Percentiles rank a stretch among this genome's conserved stretches.
phyloP scores from a whole-genome alignment of 1,140 invertebrate genomes.

The Dendrolimus punctatus region DNA sequence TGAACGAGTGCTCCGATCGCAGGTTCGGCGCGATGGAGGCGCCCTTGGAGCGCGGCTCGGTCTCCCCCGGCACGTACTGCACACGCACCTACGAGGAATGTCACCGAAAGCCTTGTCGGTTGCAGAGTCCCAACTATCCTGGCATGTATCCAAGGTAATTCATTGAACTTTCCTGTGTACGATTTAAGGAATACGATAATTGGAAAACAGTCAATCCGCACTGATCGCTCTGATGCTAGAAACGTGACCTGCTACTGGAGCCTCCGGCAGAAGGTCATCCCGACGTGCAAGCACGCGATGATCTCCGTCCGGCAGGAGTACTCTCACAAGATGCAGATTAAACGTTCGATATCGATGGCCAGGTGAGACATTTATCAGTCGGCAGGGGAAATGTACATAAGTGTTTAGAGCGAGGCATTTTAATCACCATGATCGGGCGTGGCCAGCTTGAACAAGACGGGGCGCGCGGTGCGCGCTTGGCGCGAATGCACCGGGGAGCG shows the following conservation, averaged over 20 bases:
- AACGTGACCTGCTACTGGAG: slow-evolving; percentile 88
- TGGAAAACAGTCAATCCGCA: too few relatives aligned
- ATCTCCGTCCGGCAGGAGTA: slow-evolving; percentile 84
- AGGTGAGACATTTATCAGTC: slow-evolving; percentile 33
- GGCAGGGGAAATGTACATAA: background rate
- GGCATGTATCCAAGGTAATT: slow-evolving; percentile 84
- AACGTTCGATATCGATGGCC: slow-evolving; percentile 75
- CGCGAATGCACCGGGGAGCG: slow-evolving; percentile 86
- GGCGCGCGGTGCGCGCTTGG: slow-evolving; percentile 82
- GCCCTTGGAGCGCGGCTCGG: slow-evolving; percentile 82
- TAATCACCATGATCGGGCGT: too few relatives aligned
- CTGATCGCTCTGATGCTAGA: slow-evolving; percentile 17
- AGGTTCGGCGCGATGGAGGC: slow-evolving; percentile 79
- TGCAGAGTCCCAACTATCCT: slow-evolving; percentile 92
- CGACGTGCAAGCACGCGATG: slow-evolving; percentile 91
- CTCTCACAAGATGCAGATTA: slow-evolving; percentile 81
- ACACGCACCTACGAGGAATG: slow-evolving; percentile 91
- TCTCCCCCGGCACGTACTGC: slow-evolving; percentile 90
- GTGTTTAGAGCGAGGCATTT: too few relatives aligned
- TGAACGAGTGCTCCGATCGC: slow-evolving; percentile 19
- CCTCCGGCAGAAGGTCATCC: slow-evolving; percentile 85
- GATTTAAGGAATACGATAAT: too few relatives aligned
- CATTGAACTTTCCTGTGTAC: background rate
- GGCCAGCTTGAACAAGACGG: slow-evolving; percentile 76
- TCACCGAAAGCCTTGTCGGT: slow-evolving; percentile 84